phyloP scores from a whole-genome alignment of 2,797 vertebrate species.

The Macrochelys suwanniensis region DNA sequence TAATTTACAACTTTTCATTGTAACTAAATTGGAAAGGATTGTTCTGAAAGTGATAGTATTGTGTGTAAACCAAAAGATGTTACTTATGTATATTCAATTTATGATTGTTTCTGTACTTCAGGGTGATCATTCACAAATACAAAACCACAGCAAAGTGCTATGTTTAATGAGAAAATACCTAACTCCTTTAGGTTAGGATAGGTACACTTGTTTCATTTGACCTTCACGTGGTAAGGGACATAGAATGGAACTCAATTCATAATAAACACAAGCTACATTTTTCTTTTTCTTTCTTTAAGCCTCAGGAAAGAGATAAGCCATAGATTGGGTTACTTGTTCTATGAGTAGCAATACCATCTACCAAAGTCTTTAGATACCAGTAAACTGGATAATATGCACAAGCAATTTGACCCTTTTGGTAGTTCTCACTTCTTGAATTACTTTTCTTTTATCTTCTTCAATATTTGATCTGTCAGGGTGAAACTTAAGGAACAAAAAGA shows the following conservation, averaged over 20 bases:
- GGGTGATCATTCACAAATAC: not conserved
- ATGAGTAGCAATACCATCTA: not conserved
- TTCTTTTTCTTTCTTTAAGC: not conserved
- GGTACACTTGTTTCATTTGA: not conserved
- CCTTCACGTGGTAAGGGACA: not conserved
- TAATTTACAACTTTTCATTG: not conserved
- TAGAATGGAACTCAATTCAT: fast-evolving
- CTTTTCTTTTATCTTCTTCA: not conserved
- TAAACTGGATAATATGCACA: not conserved
- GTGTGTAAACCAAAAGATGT: not conserved
- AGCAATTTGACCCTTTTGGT: not conserved
- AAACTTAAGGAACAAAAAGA: not conserved
- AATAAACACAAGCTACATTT: not conserved
- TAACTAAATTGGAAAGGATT: not conserved
- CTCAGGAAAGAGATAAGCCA: not conserved
- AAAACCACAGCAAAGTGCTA: not conserved
- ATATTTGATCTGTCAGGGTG: not conserved
- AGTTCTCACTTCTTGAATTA: not conserved
- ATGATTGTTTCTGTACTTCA: not conserved
- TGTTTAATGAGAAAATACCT: not conserved
- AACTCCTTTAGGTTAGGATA: not conserved
- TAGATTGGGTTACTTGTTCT: not conserved
- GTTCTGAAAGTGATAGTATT: not conserved
- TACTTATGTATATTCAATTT: not conserved
- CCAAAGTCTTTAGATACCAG: not conserved